Evolutionary conservation across 2,113 vertebrate genomes (phyloP), one percentile per base, ranked within the genome.

Genomic region (Salvator merianae): DNA sequence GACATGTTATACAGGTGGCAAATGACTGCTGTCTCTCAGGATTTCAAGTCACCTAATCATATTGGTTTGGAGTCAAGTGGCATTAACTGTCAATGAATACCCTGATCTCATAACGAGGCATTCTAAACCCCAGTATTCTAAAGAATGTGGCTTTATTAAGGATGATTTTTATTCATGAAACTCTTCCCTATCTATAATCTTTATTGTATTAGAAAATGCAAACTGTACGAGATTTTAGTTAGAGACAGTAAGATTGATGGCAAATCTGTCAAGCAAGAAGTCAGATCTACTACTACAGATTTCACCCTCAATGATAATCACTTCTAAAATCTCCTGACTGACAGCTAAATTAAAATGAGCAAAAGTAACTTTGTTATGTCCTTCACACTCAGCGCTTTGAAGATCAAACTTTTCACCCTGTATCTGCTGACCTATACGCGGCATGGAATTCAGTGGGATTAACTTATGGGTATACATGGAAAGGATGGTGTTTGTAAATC

Each of bases 391-490:
- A 20, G 0, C 0, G 36, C 79, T 69, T 53, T 81, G 68, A 87
- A 85, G 28, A 88, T 59, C 73, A 84, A 59, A 79, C 62, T 14
- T 70, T 85, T 47, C 40, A 32, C 18, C 43, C 32, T 77, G 34
- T 77, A 59, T 1, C 50, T 32, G 34, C 8, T 43, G 9, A 77
- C 50, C 50, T 34, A 22, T n/a, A 9, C 1, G 55, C 18, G 5
- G 32, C 50, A 55, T 20, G 55, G 9, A 77, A 59, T 59, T 32
- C 50, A 77, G 7, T 24, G 73, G 20, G 32, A 59, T 24, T 59
- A 36, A 43, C 26, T 9, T 43, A n/a, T 59, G 18, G 34, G 22
- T 26, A 77, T 22, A 77, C 20, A 59, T 24, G 20, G 55, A 12
- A 43, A n/a, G 20, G n/a, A 32, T 53, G 30, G 4, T 30, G 20